Evolutionary conservation across 2,888 invertebrate genomes (phyloP), one percentile per base, ranked within the genome.

Genomic region (Galeopsomyia nigrocyanea): DNA sequence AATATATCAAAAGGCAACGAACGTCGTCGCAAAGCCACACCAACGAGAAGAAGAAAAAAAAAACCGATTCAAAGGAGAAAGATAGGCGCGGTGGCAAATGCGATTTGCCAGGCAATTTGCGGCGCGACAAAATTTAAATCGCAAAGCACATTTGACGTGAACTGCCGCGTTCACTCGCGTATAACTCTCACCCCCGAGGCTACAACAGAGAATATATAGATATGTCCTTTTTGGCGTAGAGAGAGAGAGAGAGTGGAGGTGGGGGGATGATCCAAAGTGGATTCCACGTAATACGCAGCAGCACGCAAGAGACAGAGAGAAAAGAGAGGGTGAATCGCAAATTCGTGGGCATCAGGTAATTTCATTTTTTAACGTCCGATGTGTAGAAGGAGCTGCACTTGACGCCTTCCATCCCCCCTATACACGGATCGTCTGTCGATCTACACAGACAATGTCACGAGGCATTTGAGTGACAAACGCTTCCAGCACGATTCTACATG

Each of bases 61-160:
- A 17, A 19, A 49, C 31, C 39, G 39, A 39, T 7, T 39, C 7
- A 39, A 10, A 39, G 39, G 10, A 63, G 51, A 55, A 50, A 70
- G 46, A 57, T 14, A 17, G 17, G 53, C 17, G 55, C 49, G 61
- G 74, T 58, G 78, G 78, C 46, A 82, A 83, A 84, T 84, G 78
- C 78, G 79, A 84, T 84, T 84, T 84, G 78, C 79, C 81, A 81
- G 81, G 79, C 82, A 85, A 85, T 85, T 86, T 83, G 80, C 79
- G 79, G 78, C 82, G 84, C 82, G 85, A 85, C 84, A 84, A 83
- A 86, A 85, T 86, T 84, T 84, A 84, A 86, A 85, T 86, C 82
- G 83, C 84, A 85, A 85, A 86, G 84, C 82, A 79, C 79, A 80
- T 82, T 82, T 77, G 76, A 68, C 71, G 72, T 67, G 71, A 69